Conservation (phyloP, 1,140 invertebrate species). For the Saxidomus purpurata region DNA sequence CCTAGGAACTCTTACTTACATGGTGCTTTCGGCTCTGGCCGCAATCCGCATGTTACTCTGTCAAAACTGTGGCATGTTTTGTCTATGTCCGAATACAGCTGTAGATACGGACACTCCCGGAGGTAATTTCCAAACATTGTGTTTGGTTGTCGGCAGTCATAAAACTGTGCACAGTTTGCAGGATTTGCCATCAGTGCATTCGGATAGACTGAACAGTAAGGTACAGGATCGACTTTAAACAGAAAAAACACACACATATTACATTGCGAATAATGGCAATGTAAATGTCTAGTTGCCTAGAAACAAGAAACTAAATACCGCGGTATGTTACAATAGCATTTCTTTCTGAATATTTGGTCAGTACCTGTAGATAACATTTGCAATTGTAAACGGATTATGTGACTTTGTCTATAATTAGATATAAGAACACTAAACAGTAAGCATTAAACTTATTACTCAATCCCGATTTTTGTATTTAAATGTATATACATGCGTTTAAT, state of each 20-base stretch:
- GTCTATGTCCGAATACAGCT: constrained; percentile 71
- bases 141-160: constrained; percentile 73
- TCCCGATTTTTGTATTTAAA: too few relatives aligned
- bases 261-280: neutral
- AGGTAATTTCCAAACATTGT: constrained; percentile 70
- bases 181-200: constrained; percentile 73
- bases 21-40: constrained; percentile 71
- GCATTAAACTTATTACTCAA: too few relatives aligned
- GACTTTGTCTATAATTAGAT: too few relatives aligned
- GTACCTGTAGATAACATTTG: too few relatives aligned
- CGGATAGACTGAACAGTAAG: constrained; percentile 74
- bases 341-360: too few relatives aligned
- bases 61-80: constrained; percentile 66
- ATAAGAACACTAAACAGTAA: too few relatives aligned
- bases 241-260: neutral
- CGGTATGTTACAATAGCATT: too few relatives aligned
- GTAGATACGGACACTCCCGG: constrained; percentile 75
- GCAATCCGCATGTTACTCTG: constrained; percentile 67
- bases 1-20: too few relatives aligned
- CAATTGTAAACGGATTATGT: too few relatives aligned
- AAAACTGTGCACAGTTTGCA: constrained; percentile 76
- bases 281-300: neutral
- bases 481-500: too few relatives aligned
- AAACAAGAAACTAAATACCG: too few relatives aligned
- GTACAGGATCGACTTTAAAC: constrained; percentile 68